Conservation (phyloP, 2,113 vertebrate genomes). For the Spea multiplicata region DNA sequence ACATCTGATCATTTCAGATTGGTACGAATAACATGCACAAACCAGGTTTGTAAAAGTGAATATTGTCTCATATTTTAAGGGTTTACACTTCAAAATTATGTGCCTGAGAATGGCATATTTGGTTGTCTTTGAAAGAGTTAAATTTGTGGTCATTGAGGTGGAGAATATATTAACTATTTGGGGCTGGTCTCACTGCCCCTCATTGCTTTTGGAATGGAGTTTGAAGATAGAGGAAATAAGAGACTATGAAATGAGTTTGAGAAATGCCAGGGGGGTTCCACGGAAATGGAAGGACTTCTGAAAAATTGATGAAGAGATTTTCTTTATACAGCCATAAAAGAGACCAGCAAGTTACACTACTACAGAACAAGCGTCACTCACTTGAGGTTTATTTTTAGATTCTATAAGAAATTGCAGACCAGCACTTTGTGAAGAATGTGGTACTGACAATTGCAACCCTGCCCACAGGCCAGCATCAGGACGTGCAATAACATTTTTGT, state of each 20-base stretch:
- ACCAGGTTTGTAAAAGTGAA: no score
- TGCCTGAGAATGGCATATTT: not conserved
- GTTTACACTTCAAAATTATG: no score
- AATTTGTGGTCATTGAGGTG: constrained; percentile 16
- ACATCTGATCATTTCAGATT: no score
- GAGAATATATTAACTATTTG: constrained; percentile 56
- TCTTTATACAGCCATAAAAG: not conserved
- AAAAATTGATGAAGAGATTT: constrained; percentile 74
- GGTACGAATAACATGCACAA: no score
- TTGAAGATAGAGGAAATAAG: constrained; percentile 40
- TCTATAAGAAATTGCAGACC: no score
- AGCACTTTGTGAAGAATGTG: no score
- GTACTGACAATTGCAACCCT: no score
- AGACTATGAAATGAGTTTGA: constrained; percentile 53
- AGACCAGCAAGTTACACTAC: not conserved
- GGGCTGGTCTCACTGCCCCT: constrained; percentile 56
- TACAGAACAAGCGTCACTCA: not conserved
- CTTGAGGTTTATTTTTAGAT: not conserved
- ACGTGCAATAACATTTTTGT: no score
- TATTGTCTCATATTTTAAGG: no score
- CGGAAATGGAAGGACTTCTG: constrained; percentile 61
- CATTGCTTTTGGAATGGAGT: constrained; percentile 51
- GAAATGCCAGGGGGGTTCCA: constrained; percentile 55
- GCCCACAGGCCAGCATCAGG: no score
- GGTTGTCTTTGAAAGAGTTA: constrained; percentile 10